These are phyloP conservation scores for Turritopsis rubra DNA, from an alignment of 30 jellyfish, hydroid and myxozoan species.

Conservation along the genomic window DNA sequence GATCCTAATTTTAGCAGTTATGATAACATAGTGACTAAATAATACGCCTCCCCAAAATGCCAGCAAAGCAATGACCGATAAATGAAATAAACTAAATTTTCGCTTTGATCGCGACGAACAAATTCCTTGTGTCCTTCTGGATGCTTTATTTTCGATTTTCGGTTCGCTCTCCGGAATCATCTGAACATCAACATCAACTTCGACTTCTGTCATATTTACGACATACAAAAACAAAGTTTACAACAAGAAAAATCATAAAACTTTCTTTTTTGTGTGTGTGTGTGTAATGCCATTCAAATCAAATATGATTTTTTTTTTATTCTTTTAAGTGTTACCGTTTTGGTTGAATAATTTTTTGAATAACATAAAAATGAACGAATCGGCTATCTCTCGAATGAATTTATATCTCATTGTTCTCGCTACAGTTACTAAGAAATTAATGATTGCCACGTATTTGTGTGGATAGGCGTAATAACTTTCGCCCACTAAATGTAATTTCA, in stretches of 20 bases:
- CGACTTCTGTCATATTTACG: background rate
- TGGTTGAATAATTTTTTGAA: background rate
- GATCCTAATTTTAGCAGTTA: background rate
- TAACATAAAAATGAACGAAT: background rate
- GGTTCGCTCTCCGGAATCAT: background rate
- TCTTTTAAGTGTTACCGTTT: background rate
- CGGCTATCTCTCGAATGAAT: background rate
- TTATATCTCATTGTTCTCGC: background rate
- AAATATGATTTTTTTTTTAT: background rate
- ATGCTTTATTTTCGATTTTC: background rate
- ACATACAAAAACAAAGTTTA: background rate
- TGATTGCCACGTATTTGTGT: background rate
- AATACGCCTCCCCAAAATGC: constrained; percentile 30
- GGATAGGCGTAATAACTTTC: background rate
- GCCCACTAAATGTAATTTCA: too few species aligned
- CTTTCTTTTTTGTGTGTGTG: background rate
- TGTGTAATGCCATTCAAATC: background rate
- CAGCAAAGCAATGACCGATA: constrained; percentile 16
- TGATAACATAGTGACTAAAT: constrained; percentile 3
- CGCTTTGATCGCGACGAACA: background rate
- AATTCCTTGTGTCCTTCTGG: background rate
- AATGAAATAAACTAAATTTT: constrained; percentile 17
- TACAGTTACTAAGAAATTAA: background rate
- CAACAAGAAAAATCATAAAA: background rate
- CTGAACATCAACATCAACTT: background rate